Evolutionary conservation across 2,113 vertebrate species (phyloP), one percentile per base, ranked within the genome.

Genomic region (Parotia lawesii): DNA sequence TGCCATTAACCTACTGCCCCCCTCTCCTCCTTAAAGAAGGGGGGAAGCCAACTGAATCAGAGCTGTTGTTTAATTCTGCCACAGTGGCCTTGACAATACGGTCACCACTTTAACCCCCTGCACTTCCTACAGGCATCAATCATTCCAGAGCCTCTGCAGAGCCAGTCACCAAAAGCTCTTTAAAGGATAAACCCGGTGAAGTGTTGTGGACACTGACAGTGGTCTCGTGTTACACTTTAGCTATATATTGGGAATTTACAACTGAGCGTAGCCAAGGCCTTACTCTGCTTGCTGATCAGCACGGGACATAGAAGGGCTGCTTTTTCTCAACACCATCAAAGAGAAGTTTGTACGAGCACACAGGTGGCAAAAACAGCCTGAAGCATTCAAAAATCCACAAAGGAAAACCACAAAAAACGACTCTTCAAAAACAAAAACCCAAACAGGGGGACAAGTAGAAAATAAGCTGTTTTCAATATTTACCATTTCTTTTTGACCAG

Each of bases 401-500:
- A 57, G 12, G 23, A 84, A 85, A 93, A 62, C 5, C 13, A 79
- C 19, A 58, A 73, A 73, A 89, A 38, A 3, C 4, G 2, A 81
- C 38, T n/a, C 45, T 45, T 29, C 17, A 57, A 19, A 6, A 61
- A 29, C 28, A 45, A 9, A 12, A 81, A 16, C 45, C 42, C 58
- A 60, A 44, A 66, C 5, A 75, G 15, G 27, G 19, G 10, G 50
- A 78, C 24, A 80, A 85, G 31, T 9, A 38, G 31, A 50, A 80
- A 93, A 83, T 3, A 50, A 89, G 15, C 9, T 9, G 20, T 18
- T 84, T 89, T 81, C 65, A 71, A 45, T 85, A 93, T 98, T 98
- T 95, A 99, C 99, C 98, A 25, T 98, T 99, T 97, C 98, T 98
- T 98, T 99, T 99, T 83, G 98, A 98, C 99, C 99, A 99, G 77